Conservation (phyloP, 2,888 invertebrate genomes). For the Eupithecia insigniata region DNA sequence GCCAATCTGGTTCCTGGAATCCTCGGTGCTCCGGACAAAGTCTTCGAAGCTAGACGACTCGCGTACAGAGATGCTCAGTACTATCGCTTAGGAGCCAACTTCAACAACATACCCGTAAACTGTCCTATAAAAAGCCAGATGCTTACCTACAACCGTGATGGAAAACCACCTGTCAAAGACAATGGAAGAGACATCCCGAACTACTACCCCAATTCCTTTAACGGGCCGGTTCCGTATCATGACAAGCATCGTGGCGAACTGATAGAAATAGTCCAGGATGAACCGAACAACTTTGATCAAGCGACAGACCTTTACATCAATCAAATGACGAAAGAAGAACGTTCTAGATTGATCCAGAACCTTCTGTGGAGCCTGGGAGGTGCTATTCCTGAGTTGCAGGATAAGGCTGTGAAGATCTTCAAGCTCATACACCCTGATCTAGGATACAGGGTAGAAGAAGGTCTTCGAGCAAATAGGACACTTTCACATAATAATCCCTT, state of each 20-base stretch:
- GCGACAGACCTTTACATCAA: conserved; percentile 90
- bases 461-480: conserved; percentile 57
- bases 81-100: conserved; percentile 94
- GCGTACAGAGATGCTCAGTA: conserved; percentile 94
- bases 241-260: conserved; percentile 81
- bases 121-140: conserved; percentile 89
- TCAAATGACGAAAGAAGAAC: conserved; percentile 88
- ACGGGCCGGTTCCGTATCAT: conserved; percentile 89
- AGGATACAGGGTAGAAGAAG: conserved; percentile 80
- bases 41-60: conserved; percentile 92
- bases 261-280: conserved; percentile 86
- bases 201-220: conserved; percentile 97
- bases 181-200: conserved; percentile 95
- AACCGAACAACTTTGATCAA: conserved; percentile 94
- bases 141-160: conserved; percentile 94
- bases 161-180: conserved; percentile 88
- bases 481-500: conserved; percentile 1
- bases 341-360: conserved; percentile 90
- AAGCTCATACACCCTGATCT: conserved; percentile 90
- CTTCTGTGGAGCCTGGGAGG: conserved; percentile 89
- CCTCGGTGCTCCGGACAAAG: conserved; percentile 94
- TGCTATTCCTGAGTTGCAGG: conserved; percentile 86
- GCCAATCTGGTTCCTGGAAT: conserved; percentile 95
- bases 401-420: conserved; percentile 90
- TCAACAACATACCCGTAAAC: conserved; percentile 95